Base-by-base conservation (phyloP, 2,113 vertebrate species). In the Tetrax tetrax region DNA sequence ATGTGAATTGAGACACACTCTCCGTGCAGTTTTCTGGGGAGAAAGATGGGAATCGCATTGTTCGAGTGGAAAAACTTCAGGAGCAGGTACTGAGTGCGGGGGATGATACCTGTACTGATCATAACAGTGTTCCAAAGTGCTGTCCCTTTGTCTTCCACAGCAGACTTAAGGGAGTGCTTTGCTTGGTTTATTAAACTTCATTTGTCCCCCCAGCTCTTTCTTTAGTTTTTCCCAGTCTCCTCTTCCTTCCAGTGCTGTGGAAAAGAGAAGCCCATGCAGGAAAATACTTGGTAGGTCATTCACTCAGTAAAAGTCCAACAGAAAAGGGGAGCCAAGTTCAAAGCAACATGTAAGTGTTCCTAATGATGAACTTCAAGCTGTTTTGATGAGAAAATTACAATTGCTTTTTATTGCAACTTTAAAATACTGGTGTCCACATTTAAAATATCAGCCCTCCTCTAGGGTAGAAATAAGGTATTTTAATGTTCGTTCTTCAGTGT, bases 321-420 rank as follows among this genome's bases (percentile, higher is more conserved):
- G 59, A 75, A 53, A 95, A 25, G 4, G 18, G 51, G 7, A 92
- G 1, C 23, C 38, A 71, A 80, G 65, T 37, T 75, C 31, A 63
- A 59, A 87, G 71, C 27, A 75, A 83, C 19, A 11, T 61, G 4
- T 61, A 59, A 71, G 41, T 75, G 63, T 64, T 60, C 27, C 14
- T 80, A 66, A 91, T 59, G 56, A 86, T 51, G 41, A 53, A 74
- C 66, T 96, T 84, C 19, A 50, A 79, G 87, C 87, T 82, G 47
- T 78, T 82, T 61, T 53, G 57, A 65, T 78, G 63, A 56, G n/a
- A 77, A 63, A 69, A 87, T 95, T 94, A 41, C 74, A 92, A 35
- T 89, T 86, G 12, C 43, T 97, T 43, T 77, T 95, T 93, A 84
- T 66, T 68, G 50, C 16, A 69, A 69, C 71, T 96, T 86, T 89